Evolutionary conservation across 2,113 vertebrate genomes (phyloP).

Genomic region (Psophia crepitans): DNA sequence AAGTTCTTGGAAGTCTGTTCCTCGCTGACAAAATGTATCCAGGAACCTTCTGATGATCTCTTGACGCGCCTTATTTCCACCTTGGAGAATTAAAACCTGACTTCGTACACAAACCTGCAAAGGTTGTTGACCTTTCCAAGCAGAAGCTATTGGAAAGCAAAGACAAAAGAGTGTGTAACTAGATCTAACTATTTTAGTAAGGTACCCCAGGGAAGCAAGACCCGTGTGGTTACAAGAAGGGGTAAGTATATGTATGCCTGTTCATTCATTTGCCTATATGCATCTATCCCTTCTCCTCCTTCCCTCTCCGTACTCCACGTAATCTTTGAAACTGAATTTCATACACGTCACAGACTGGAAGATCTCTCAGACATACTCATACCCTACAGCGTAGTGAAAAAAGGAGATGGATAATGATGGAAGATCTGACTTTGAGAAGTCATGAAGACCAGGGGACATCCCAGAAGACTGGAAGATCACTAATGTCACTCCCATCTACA

Average conservation of each 20-base stretch:
- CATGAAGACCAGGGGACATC: too few species aligned
- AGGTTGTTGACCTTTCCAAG: not conserved
- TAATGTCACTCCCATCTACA: too few species aligned
- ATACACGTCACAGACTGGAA: not conserved
- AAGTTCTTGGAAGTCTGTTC: not conserved
- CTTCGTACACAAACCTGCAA: not conserved
- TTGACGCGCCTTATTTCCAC: not conserved
- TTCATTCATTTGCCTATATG: not conserved
- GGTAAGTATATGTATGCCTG: not conserved
- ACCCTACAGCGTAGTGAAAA: not conserved
- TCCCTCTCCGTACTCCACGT: not conserved
- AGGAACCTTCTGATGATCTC: not conserved
- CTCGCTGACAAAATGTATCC: not conserved
- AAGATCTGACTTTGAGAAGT: not conserved
- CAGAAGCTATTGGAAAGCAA: not conserved
- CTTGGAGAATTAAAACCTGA: not conserved
- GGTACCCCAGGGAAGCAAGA: not conserved
- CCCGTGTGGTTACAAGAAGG: not conserved
- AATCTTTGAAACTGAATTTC: not conserved
- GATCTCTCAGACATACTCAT: not conserved
- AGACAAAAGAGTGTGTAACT: not conserved
- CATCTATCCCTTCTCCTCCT: not conserved
- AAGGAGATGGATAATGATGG: not conserved
- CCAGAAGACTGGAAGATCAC: too few species aligned
- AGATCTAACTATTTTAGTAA: not conserved